Base-by-base conservation (phyloP, 1,140 invertebrate species). In the Eumaeus atala region DNA sequence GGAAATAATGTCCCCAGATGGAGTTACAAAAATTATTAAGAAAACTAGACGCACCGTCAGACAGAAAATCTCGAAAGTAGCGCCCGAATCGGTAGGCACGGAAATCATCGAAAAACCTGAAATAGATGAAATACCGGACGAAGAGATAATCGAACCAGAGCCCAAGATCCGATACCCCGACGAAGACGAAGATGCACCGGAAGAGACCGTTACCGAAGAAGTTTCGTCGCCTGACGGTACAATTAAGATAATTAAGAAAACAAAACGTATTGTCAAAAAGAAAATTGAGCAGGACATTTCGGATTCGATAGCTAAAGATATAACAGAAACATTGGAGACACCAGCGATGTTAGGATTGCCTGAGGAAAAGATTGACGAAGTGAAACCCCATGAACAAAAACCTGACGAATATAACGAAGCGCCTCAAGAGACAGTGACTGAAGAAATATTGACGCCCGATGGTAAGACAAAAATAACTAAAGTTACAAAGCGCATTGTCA, bases 41-140 rank as follows among this genome's bases (percentile, higher is more conserved):
- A 40, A 21, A 7, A 53, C 51, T 10, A 61, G 40, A 56, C 63
- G 9, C 21, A 64, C 48, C 70, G 84, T 58, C 64, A 59, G 54
- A 50, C 48, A 71, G 51, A 67, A 70, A 66, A 54, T 54, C n/a
- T 17, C 17, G 47, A 81, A 81, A 3, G 72, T 10, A 12, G 10
- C 7, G 8, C 34, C 34, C 1, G 1, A 36, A 51, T 6, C 10
- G 14, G n/a, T 8, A 48, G 8, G n/a, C 12, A 0, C 8, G 21
- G 18, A 33, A 48, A 17, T 7, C 0, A 0, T 5, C 11, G 17
- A 48, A n/a, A 9, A 40, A 16, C 38, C 12, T 12, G 38, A 40
- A 0, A 8, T 16, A 12, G 38, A 40, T 0, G 38, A 14, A 5
- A 11, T 14, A 6, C 38, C 38, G 9, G 38, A 12, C 3, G 48